phyloP scores from a whole-genome alignment of 2,797 vertebrate genomes.

The Botia kubotai region DNA sequence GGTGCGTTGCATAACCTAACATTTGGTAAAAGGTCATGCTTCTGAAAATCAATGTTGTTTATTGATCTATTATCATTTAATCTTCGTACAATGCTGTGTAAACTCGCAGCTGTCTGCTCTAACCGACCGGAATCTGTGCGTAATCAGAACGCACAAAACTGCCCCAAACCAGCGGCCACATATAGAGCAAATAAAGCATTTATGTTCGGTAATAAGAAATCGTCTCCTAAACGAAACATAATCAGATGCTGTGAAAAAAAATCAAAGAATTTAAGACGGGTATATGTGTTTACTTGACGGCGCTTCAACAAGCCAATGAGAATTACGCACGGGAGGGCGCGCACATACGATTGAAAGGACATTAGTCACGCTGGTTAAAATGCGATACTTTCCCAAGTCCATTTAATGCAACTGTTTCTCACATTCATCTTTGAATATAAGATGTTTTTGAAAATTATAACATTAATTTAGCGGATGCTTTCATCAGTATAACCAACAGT shows the following conservation, averaged over 20 bases:
- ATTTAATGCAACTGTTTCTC: too few species aligned
- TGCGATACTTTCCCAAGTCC: neutral
- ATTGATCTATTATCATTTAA: neutral
- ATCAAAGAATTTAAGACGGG: neutral
- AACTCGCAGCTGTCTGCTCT: neutral
- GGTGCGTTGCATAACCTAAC: neutral
- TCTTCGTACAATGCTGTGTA: neutral
- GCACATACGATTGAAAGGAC: neutral
- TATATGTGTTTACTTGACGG: neutral
- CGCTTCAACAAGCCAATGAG: neutral
- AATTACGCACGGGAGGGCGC: neutral
- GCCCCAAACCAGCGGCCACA: neutral
- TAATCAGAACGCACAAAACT: neutral
- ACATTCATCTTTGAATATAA: neutral
- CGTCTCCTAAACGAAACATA: neutral
- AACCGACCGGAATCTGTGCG: neutral
- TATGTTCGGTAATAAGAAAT: too few species aligned
- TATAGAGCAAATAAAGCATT: too few species aligned
- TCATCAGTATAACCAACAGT: neutral
- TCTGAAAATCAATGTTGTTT: neutral
- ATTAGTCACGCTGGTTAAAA: neutral
- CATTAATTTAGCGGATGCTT: neutral
- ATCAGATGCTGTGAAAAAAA: neutral
- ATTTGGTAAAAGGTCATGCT: neutral
- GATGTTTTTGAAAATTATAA: too few species aligned